Evolutionary conservation across 2,113 vertebrate genomes (phyloP).

Genomic region (Ceyx margarethae): DNA sequence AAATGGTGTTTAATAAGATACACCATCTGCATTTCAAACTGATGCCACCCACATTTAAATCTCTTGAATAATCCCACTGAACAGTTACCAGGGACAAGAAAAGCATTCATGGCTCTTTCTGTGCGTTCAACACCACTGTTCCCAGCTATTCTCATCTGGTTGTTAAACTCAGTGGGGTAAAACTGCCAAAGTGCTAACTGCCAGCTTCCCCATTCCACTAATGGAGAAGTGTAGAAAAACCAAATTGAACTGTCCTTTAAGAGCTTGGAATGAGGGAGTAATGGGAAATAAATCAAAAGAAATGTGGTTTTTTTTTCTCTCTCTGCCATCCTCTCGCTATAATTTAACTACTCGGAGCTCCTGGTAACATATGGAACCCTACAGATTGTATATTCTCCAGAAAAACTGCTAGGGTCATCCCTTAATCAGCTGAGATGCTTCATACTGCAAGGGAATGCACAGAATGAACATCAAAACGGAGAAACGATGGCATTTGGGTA

Average conservation of each 20-base stretch:
- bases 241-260: constrained; percentile 48
- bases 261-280: neutral
- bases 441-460: neutral
- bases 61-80: constrained; percentile 46
- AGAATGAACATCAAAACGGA: neutral
- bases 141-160: neutral
- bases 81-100: constrained; percentile 28
- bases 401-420: neutral
- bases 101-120: neutral
- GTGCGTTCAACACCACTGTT: neutral
- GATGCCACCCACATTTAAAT: constrained; percentile 44
- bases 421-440: neutral
- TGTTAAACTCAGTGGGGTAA: constrained; percentile 34
- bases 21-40: constrained; percentile 69
- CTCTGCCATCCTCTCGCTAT: rapidly evolving
- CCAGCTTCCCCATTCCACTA: constrained; percentile 40
- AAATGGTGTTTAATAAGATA: constrained; percentile 60
- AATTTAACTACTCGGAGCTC: neutral
- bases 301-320: neutral
- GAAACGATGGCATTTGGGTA: neutral
- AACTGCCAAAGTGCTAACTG: constrained; percentile 50
- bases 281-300: constrained; percentile 45
- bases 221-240: neutral
- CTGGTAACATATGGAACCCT: neutral
- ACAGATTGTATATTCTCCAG: neutral